Percentiles rank a stretch among this genome's conserved stretches.
Conservation (phyloP, 1,140 invertebrate species). For the Varroa destructor region DNA sequence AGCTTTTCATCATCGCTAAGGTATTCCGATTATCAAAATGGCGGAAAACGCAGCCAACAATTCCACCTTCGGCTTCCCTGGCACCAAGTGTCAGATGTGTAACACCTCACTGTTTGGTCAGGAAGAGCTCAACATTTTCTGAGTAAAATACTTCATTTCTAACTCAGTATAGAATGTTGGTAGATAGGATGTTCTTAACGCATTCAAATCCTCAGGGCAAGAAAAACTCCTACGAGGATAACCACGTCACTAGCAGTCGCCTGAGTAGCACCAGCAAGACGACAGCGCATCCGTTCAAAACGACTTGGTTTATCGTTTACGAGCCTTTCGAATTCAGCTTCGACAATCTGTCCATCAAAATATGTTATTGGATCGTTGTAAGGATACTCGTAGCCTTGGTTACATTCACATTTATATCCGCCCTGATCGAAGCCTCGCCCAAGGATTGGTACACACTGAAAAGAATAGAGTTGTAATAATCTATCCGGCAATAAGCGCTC, state of each 20-base stretch:
- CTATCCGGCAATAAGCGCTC: no score
- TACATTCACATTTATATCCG: constrained; percentile 96
- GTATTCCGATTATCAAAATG: no score
- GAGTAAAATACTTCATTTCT: no score
- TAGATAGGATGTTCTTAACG: no score
- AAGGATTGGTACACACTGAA: constrained; percentile 80
- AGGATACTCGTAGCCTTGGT: constrained; percentile 92
- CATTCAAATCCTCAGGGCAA: background rate
- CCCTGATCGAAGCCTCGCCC: constrained; percentile 78
- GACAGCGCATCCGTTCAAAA: constrained; percentile 54
- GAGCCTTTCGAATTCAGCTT: constrained; percentile 81
- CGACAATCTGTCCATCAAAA: constrained; percentile 86
- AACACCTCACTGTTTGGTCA: no score
- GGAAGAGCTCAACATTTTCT: no score
- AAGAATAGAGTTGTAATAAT: constrained; percentile 34
- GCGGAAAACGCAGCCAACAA: no score
- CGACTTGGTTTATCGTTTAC: constrained; percentile 50
- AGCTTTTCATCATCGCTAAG: no score
- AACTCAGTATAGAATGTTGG: no score
- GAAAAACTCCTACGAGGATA: background rate
- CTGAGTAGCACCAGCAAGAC: constrained; percentile 58
- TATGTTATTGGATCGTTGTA: constrained; percentile 87
- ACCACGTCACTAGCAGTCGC: background rate
- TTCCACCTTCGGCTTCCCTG: no score
- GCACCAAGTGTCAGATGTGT: no score